Base-by-base conservation (phyloP, 1,140 invertebrate genomes). In the Leptinotarsa undecemlineata region DNA sequence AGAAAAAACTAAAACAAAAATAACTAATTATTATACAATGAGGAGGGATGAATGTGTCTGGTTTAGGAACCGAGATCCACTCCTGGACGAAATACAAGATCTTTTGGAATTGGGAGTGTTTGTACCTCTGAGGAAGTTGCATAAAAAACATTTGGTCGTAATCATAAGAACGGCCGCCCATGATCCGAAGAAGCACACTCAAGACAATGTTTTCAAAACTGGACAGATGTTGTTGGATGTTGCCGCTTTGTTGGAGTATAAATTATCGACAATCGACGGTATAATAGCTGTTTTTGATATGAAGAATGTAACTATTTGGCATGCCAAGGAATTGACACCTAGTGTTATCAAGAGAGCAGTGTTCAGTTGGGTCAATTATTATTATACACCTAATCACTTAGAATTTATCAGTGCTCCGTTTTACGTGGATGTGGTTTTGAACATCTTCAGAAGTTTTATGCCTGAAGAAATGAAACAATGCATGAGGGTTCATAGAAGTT, bases 381-480 rank as follows among this genome's bases (percentile, higher is more conserved):
- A 93, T 6, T 86, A 90, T 11, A 87, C 92, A 76, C 88, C 92
- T 17, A 90, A 91, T 78, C 86, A 89, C 1, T 83, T 94, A 26
- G 89, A 94, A 77, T 93, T 92, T 80, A 86, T 94, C 2, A 92
- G 94, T 82, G 88, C 91, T 3, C 92, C 92, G 0, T 78, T 81
- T 2, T 88, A 93, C 77, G 87, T 94, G 17, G 92, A 93, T 79
- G 84, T 91, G 5, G 85, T 94, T 4, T 84, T 94, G 23, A 90
- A 89, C 67, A 87, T 94, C 13, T 90, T 93, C 72, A 90, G 89
- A 82, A 87, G 82, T 73, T 94, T 94, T 78, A 91, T 94, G 90
- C 90, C 87, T 23, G 86, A 89, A 61, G 94, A 94, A 78, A 17
- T 57, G 75, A 88, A 86, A 64, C 82, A 85, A 1, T 86, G 91